Evolutionary conservation across 2,113 vertebrate genomes (phyloP).

Genomic region (Pungitius pungitius): DNA sequence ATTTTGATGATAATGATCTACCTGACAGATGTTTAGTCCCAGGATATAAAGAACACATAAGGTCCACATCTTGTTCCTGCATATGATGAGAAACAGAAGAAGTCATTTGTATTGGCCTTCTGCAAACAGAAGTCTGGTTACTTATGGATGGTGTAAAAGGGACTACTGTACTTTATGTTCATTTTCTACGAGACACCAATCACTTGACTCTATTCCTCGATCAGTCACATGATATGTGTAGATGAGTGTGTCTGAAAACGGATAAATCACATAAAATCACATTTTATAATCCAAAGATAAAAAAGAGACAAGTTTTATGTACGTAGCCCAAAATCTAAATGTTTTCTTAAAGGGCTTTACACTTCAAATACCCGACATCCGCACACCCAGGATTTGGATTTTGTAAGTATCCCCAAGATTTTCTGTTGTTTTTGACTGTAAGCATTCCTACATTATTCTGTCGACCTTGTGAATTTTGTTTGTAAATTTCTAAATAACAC

Average conservation of each 20-base stretch:
- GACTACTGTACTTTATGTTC: not conserved
- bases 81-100: constrained; percentile 1
- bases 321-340: not conserved
- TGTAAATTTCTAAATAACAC: not conserved
- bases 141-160: not conserved
- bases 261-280: not conserved
- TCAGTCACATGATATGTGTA: not conserved
- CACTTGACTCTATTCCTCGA: not conserved
- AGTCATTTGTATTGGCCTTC: not conserved
- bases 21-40: constrained; percentile 39
- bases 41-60: constrained; percentile 40
- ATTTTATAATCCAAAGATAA: not conserved
- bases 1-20: constrained; percentile 11
- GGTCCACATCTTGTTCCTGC: constrained; percentile 55
- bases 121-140: not conserved
- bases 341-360: not conserved
- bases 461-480: not conserved
- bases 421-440: not conserved
- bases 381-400: not conserved
- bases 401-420: not conserved
- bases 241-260: not conserved
- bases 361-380: not conserved
- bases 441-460: not conserved
- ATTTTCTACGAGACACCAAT: not conserved
- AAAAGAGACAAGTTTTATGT: not conserved